phyloP scores from a whole-genome alignment of 2,888 invertebrate species.

The Athalia rosae region DNA sequence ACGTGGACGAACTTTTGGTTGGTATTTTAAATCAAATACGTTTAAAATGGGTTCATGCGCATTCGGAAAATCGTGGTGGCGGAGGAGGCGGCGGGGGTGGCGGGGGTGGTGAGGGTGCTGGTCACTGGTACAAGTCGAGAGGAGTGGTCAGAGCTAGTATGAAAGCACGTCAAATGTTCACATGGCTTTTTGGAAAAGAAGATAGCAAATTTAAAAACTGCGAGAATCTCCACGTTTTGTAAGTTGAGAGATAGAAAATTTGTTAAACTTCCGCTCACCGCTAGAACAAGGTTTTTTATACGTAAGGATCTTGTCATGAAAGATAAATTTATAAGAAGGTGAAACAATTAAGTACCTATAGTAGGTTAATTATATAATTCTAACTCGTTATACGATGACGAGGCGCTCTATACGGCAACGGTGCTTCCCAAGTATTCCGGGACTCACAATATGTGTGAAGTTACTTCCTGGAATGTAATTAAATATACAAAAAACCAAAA shows the following conservation, averaged over 20 bases:
- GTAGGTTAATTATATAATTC: neutral
- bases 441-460: neutral
- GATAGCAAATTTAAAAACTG: constrained; percentile 94
- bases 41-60: constrained; percentile 81
- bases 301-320: neutral
- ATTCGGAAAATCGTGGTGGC: constrained; percentile 72
- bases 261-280: no score
- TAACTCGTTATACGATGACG: constrained; percentile 10
- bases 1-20: constrained; percentile 95
- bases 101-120: constrained; percentile 71
- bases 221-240: constrained; percentile 91
- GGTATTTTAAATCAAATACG: constrained; percentile 94
- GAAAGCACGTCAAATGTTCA: constrained; percentile 93
- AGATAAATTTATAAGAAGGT: neutral
- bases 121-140: constrained; percentile 90
- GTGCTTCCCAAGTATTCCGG: constrained; percentile 15
- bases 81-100: constrained; percentile 55
- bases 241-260: constrained; percentile 59
- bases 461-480: neutral
- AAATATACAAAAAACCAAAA: no score
- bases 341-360: neutral
- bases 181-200: constrained; percentile 93
- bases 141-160: constrained; percentile 91
- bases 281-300: neutral
- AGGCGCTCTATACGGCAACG: neutral